Evolutionary conservation across 2,888 invertebrate species (phyloP).

Genomic region (Cryptocephalus primarius): DNA sequence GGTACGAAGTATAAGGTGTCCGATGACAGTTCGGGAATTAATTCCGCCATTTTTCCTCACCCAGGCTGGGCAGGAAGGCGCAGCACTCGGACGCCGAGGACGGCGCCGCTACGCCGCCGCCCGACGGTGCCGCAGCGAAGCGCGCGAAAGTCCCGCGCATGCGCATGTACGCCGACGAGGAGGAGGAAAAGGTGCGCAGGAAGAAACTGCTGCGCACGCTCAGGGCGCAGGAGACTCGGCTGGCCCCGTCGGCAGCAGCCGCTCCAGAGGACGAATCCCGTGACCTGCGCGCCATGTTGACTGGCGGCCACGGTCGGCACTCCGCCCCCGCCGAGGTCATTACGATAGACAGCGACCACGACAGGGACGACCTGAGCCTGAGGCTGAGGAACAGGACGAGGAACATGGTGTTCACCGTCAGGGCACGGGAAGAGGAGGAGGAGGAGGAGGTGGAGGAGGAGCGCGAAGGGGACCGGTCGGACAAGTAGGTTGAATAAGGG

Average conservation of each 20-base stretch:
- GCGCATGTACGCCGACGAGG: slow-evolving; percentile 85
- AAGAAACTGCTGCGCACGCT: slow-evolving; percentile 25
- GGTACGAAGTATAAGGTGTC: neutral
- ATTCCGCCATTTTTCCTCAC: neutral
- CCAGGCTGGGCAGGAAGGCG: slow-evolving; percentile 23
- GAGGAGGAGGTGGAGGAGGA: slow-evolving; percentile 4
- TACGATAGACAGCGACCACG: slow-evolving; percentile 5
- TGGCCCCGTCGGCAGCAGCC: slow-evolving; percentile 16
- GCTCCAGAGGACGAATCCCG: slow-evolving; percentile 12
- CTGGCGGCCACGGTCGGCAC: slow-evolving; percentile 26
- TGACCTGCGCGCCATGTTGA: slow-evolving; percentile 21
- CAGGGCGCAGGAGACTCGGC: slow-evolving; percentile 32
- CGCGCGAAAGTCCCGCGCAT: slow-evolving; percentile 48
- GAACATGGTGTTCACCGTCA: slow-evolving; percentile 25
- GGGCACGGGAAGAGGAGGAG: slow-evolving; percentile 17
- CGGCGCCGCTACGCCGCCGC: slow-evolving; percentile 5
- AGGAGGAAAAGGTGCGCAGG: slow-evolving; percentile 51
- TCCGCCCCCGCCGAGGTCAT: slow-evolving; percentile 13
- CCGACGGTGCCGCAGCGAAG: no score
- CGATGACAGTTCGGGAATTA: no score
- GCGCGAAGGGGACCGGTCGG: slow-evolving; percentile 11
- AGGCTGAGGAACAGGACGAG: slow-evolving; percentile 25
- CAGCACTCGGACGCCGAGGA: slow-evolving; percentile 8
- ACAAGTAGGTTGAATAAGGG: no score
- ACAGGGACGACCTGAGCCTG: slow-evolving; percentile 21